These are phyloP conservation scores for Zaprionus tsacasi DNA, from an alignment of 1,140 invertebrate genomes.

Conservation along the genomic window DNA sequence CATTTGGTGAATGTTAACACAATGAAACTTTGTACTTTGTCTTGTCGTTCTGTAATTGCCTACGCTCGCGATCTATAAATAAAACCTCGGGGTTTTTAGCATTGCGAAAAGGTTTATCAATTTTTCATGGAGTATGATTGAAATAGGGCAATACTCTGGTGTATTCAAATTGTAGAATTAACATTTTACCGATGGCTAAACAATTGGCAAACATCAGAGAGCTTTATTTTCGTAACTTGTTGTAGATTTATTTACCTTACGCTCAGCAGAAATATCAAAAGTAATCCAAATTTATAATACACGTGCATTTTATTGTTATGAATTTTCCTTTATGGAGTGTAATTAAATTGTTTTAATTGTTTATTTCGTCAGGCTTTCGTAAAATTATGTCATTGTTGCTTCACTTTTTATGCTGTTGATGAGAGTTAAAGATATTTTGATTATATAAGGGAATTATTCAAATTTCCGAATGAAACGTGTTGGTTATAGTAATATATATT, in stretches of 20 bases:
- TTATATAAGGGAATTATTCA: constrained; percentile 31
- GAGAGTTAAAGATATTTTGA: constrained; percentile 42
- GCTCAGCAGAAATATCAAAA: constrained; percentile 79
- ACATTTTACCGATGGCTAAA: constrained; percentile 13
- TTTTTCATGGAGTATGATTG: constrained; percentile 28
- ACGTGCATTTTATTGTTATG: constrained; percentile 60
- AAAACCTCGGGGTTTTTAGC: constrained; percentile 22
- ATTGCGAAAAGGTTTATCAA: constrained; percentile 34
- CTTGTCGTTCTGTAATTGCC: constrained; percentile 33
- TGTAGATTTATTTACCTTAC: constrained; percentile 66
- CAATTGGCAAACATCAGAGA: constrained; percentile 17
- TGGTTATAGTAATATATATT: background rate
- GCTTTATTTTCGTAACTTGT: constrained; percentile 17
- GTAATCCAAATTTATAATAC: constrained; percentile 82
- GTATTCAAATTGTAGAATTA: background rate
- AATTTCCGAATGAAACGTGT: background rate
- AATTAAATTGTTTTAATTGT: constrained; percentile 34
- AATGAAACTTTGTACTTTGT: constrained; percentile 63
- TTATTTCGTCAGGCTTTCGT: constrained; percentile 32
- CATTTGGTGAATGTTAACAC: constrained; percentile 36
- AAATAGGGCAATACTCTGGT: constrained; percentile 5
- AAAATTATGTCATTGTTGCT: constrained; percentile 56
- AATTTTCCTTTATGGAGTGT: constrained; percentile 25
- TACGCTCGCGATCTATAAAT: constrained; percentile 39
- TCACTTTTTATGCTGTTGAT: constrained; percentile 36